These are phyloP conservation scores for Caradrina kadenii DNA, from an alignment of 2,888 invertebrate genomes.

Conservation along the genomic window DNA sequence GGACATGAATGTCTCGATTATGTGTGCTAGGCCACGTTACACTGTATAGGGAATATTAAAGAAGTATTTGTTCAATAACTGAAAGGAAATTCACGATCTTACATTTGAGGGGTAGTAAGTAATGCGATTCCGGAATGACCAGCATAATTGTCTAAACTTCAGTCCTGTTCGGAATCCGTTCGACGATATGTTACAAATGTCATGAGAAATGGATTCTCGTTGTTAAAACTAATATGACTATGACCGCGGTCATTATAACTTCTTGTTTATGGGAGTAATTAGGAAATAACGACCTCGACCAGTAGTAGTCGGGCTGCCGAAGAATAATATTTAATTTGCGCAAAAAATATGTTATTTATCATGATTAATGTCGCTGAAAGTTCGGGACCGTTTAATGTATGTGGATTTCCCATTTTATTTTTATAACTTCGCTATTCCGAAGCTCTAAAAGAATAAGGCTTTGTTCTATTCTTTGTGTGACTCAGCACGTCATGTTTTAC, in stretches of 20 bases:
- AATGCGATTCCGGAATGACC: conserved; percentile 49
- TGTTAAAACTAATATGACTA: conserved; percentile 31
- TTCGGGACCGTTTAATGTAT: neutral
- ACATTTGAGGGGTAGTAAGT: conserved; percentile 47
- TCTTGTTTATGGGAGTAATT: conserved; percentile 17
- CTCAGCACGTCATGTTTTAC: conserved; percentile 3
- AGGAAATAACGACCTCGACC: neutral
- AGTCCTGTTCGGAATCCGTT: conserved; percentile 23
- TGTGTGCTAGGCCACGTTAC: neutral
- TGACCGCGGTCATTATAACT: neutral
- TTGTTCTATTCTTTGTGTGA: conserved; percentile 28
- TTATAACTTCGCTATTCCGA: neutral
- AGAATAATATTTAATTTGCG: neutral
- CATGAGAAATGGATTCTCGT: conserved; percentile 36
- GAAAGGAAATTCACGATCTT: conserved; percentile 24
- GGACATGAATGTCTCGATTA: neutral
- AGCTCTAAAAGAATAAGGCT: conserved; percentile 1
- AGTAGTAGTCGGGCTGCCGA: neutral
- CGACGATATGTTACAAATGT: conserved; percentile 41
- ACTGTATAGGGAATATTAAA: conserved; percentile 10
- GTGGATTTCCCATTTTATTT: neutral
- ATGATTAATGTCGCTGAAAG: no score
- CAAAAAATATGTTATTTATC: neutral
- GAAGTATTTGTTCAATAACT: conserved; percentile 30
- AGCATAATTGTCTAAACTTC: conserved; percentile 50